These are phyloP conservation scores for Charanyca ferruginea DNA, from an alignment of 2,888 invertebrate genomes.

Conservation along the genomic window DNA sequence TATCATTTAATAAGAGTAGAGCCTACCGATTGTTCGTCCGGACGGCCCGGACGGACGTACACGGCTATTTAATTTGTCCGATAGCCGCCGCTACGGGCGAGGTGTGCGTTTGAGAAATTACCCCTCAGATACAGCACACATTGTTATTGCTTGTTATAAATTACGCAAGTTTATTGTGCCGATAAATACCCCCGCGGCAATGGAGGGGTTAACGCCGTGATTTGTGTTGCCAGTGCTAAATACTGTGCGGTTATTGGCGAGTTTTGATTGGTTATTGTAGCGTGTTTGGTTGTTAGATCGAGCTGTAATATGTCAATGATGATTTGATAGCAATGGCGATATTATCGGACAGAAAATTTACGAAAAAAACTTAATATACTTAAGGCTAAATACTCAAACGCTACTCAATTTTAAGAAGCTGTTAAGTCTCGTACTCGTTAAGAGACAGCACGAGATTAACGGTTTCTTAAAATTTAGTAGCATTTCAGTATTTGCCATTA, in stretches of 20 bases:
- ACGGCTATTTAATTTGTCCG: conserved; percentile 77
- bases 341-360: too few species aligned
- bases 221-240: conserved; percentile 70
- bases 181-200: conserved; percentile 79
- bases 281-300: conserved; percentile 34
- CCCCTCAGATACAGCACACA: conserved; percentile 83
- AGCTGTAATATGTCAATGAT: conserved; percentile 6
- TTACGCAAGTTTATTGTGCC: conserved; percentile 80
- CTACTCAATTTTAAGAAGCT: too few species aligned
- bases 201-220: conserved; percentile 64
- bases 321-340: not conserved
- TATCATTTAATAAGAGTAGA: conserved; percentile 76
- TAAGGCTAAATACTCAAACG: too few species aligned
- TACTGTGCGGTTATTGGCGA: conserved; percentile 61
- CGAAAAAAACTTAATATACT: too few species aligned
- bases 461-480: too few species aligned
- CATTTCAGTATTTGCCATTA: too few species aligned
- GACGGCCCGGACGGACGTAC: conserved; percentile 48
- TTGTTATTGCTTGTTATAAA: conserved; percentile 87
- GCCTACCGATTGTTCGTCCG: conserved; percentile 69
- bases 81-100: conserved; percentile 73
- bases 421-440: too few species aligned
- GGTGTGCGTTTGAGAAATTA: conserved; percentile 89
- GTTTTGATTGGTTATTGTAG: conserved; percentile 55
- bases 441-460: too few species aligned